These are phyloP conservation scores for Nymphalis io DNA, from an alignment of 1,140 invertebrate species.

Conservation along the genomic window DNA sequence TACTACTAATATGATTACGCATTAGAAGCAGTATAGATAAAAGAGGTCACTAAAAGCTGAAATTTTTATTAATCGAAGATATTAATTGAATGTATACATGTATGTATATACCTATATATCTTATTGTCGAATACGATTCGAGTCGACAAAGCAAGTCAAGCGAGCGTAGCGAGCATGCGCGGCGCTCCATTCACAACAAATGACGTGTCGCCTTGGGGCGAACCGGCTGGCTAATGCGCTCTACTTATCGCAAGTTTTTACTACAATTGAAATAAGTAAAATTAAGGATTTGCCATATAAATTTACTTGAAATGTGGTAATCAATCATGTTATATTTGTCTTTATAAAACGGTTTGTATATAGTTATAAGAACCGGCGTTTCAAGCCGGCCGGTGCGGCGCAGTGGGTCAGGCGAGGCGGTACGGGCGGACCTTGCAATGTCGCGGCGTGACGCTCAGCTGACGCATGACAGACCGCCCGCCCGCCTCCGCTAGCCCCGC, in stretches of 20 bases:
- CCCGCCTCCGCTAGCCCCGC: conserved; percentile 57
- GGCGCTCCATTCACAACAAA: conserved; percentile 63
- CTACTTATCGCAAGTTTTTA: conserved; percentile 37
- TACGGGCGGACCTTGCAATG: conserved; percentile 81
- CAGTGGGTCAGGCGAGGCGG: conserved; percentile 72
- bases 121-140: conserved; percentile 38
- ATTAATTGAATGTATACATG: background rate
- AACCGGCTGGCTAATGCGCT: conserved; percentile 43
- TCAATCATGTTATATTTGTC: background rate
- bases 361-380: conserved; percentile 30
- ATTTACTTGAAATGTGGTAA: background rate
- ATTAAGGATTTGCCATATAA: background rate
- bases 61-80: too few relatives aligned
- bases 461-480: conserved; percentile 65
- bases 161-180: conserved; percentile 61
- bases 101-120: conserved; percentile 1
- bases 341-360: background rate
- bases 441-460: conserved; percentile 80
- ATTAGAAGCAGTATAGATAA: too few relatives aligned
- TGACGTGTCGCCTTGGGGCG: conserved; percentile 53
- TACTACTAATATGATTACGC: too few relatives aligned
- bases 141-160: conserved; percentile 38
- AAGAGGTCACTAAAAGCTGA: too few relatives aligned
- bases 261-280: conserved; percentile 1
- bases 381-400: conserved; percentile 51